These are phyloP conservation scores for Amitus sp. DNA, from an alignment of 2,888 invertebrate genomes.

Conservation along the genomic window DNA sequence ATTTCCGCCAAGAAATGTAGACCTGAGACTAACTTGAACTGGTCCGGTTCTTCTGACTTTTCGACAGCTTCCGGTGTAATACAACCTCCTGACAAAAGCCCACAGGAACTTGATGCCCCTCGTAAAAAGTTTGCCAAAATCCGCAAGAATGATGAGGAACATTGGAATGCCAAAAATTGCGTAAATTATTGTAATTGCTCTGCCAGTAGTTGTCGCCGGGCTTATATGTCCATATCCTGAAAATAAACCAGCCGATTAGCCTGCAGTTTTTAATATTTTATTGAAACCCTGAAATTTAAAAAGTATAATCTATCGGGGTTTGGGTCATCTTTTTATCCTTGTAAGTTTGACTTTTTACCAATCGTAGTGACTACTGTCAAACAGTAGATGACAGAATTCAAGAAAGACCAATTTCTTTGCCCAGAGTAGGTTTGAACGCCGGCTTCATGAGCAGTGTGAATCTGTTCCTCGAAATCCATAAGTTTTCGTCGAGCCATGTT, in stretches of 20 bases:
- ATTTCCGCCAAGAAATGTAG: no score
- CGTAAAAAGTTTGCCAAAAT: constrained; percentile 92
- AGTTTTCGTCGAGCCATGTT: constrained; percentile 83
- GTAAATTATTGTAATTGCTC: constrained; percentile 90
- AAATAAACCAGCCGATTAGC: no score
- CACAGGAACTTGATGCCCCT: constrained; percentile 89
- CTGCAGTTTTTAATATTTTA: no score
- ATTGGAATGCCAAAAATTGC: constrained; percentile 96
- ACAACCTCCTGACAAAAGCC: constrained; percentile 84
- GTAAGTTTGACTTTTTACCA: constrained; percentile 73
- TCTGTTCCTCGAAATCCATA: constrained; percentile 85
- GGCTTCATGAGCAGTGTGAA: constrained; percentile 85
- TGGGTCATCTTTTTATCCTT: no score
- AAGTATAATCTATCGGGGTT: no score
- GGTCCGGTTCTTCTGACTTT: constrained; percentile 80
- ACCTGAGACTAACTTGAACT: constrained; percentile 73
- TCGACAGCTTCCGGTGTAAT: constrained; percentile 87
- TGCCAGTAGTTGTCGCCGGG: constrained; percentile 87
- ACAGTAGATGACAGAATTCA: constrained; percentile 87
- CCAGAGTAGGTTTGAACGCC: constrained; percentile 87
- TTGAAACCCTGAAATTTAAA: no score
- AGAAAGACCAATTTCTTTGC: constrained; percentile 86
- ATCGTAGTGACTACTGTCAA: constrained; percentile 89
- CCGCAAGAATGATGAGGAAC: constrained; percentile 92
- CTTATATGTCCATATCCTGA: constrained; percentile 97